Evolutionary conservation across 2,797 vertebrate genomes (phyloP).

Genomic region (Phrynocephalus forsythii): DNA sequence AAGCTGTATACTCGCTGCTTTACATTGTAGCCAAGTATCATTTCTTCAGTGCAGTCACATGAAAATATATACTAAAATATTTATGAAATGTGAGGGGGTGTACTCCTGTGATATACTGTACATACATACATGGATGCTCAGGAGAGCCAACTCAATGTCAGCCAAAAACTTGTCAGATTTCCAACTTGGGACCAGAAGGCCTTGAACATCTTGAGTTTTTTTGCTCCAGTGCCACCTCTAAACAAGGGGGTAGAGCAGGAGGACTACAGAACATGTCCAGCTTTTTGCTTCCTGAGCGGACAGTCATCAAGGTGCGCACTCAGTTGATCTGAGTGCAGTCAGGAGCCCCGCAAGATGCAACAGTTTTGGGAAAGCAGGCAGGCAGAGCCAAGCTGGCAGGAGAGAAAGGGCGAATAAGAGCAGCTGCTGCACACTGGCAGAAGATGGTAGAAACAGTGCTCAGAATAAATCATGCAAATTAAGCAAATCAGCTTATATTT

Average conservation of each 20-base stretch:
- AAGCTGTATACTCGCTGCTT: too few species aligned
- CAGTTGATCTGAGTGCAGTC: neutral
- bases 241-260: neutral
- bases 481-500: constrained; percentile 1
- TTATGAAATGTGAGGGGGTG: too few species aligned
- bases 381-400: neutral
- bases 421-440: neutral
- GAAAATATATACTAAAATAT: too few species aligned
- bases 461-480: neutral
- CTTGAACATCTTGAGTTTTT: neutral
- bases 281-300: neutral
- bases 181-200: too few species aligned
- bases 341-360: neutral
- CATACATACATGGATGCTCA: neutral
- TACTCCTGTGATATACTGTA: too few species aligned
- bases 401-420: neutral
- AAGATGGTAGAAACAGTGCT: neutral
- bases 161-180: neutral
- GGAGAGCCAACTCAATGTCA: neutral
- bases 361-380: neutral
- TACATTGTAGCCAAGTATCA: too few species aligned
- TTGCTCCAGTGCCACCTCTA: neutral
- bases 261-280: neutral
- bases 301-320: neutral
- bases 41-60: too few species aligned